Conservation (phyloP, 2,888 invertebrate genomes). For the Disparrhopalites patrizii region DNA sequence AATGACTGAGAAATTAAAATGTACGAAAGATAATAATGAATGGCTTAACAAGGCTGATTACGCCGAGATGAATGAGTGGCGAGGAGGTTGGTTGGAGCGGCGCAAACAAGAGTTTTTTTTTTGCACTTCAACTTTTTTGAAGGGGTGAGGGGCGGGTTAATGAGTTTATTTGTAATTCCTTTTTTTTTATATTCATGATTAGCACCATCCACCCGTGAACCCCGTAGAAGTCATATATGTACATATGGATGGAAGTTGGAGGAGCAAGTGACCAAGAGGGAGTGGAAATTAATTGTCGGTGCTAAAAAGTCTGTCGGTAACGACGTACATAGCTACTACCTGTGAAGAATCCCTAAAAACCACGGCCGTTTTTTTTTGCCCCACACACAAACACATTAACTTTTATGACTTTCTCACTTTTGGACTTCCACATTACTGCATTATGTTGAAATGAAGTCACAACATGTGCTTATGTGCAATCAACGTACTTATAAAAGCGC, state of each 20-base stretch:
- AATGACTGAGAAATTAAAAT: no score
- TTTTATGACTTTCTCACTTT: neutral
- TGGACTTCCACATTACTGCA: no score
- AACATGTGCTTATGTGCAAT: no score
- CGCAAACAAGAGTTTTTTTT: no score
- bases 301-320: constrained; percentile 2
- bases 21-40: no score
- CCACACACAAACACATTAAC: neutral
- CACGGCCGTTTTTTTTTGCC: neutral
- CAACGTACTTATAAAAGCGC: no score
- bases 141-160: neutral
- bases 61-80: no score
- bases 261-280: constrained; percentile 2
- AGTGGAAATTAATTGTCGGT: constrained; percentile 20
- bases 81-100: no score
- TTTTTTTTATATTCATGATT: neutral
- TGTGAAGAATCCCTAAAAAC: neutral
- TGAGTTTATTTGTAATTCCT: constrained; percentile 8
- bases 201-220: no score
- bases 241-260: neutral
- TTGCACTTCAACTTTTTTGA: constrained; percentile 2
- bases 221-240: no score
- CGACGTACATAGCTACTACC: neutral
- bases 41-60: no score
- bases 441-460: no score